Conservation (phyloP, 1,140 invertebrate species). For the Schmidtea mediterranea region DNA sequence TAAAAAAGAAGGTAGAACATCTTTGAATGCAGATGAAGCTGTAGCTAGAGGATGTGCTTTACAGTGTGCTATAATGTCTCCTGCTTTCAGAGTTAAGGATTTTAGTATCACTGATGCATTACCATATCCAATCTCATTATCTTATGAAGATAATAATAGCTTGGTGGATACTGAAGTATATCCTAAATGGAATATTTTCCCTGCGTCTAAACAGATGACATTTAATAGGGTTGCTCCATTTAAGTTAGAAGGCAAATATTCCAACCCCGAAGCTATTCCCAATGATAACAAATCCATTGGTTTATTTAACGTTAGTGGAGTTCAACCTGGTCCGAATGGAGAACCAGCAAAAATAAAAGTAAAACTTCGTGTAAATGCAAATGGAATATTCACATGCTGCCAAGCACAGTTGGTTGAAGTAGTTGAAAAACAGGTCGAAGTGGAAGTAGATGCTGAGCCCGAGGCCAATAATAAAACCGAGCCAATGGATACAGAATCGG, state of each 20-base stretch:
- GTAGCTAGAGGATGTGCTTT: constrained; percentile 76
- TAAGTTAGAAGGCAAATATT: constrained; percentile 46
- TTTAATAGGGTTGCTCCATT: constrained; percentile 67
- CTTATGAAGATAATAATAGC: constrained; percentile 19
- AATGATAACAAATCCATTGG: constrained; percentile 23
- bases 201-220: constrained; percentile 71
- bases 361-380: constrained; percentile 65
- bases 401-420: constrained; percentile 57
- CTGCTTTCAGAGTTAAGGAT: constrained; percentile 73
- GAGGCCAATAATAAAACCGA: constrained; percentile 11
- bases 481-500: constrained; percentile 10
- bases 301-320: constrained; percentile 50
- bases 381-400: constrained; percentile 61
- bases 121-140: constrained; percentile 55
- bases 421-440: constrained; percentile 20
- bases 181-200: constrained; percentile 53
- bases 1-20: constrained; percentile 58
- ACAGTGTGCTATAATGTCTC: constrained; percentile 65
- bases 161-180: constrained; percentile 44
- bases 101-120: constrained; percentile 73
- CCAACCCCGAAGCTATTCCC: constrained; percentile 21
- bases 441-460: constrained; percentile 6
- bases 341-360: constrained; percentile 73
- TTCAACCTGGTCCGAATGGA: constrained; percentile 49
- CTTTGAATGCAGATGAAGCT: constrained; percentile 87